Evolutionary conservation across 1,140 invertebrate genomes (phyloP).

Genomic region (Megalopta genalis): DNA sequence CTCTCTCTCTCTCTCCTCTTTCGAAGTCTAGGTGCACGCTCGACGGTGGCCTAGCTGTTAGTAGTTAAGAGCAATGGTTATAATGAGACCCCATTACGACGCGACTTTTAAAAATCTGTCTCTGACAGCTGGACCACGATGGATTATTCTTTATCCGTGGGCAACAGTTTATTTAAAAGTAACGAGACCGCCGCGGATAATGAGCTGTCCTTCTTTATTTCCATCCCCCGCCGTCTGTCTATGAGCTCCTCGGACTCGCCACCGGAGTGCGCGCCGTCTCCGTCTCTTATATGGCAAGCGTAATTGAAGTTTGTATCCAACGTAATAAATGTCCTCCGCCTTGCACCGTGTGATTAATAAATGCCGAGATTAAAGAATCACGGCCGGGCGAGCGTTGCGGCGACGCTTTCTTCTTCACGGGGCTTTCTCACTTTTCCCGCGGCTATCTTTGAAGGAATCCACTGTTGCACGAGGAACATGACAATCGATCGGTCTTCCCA

Average conservation of each 20-base stretch:
- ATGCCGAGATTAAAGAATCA: constrained; percentile 46
- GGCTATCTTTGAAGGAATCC: background rate
- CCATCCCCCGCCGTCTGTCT: constrained; percentile 35
- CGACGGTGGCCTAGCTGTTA: constrained; percentile 66
- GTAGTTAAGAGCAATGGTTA: constrained; percentile 64
- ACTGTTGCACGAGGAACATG: background rate
- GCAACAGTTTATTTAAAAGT: constrained; percentile 58
- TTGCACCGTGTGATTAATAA: constrained; percentile 42
- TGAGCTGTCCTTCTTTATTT: constrained; percentile 52
- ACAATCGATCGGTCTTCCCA: background rate
- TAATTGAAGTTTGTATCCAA: constrained; percentile 47
- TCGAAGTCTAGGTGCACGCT: constrained; percentile 49
- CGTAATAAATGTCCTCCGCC: constrained; percentile 45
- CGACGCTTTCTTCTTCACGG: background rate
- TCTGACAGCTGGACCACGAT: constrained; percentile 66
- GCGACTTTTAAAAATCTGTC: constrained; percentile 72
- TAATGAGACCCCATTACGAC: constrained; percentile 72
- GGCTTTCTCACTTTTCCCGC: background rate
- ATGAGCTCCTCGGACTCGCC: constrained; percentile 27
- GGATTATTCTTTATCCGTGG: constrained; percentile 64
- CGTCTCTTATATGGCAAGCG: constrained; percentile 38
- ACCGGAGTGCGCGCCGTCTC: background rate
- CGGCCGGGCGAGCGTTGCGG: background rate
- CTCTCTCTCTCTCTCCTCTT: background rate
- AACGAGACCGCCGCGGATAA: constrained; percentile 55